Conservation (phyloP, 2,888 invertebrate species). For the Allolobophora icterica region DNA sequence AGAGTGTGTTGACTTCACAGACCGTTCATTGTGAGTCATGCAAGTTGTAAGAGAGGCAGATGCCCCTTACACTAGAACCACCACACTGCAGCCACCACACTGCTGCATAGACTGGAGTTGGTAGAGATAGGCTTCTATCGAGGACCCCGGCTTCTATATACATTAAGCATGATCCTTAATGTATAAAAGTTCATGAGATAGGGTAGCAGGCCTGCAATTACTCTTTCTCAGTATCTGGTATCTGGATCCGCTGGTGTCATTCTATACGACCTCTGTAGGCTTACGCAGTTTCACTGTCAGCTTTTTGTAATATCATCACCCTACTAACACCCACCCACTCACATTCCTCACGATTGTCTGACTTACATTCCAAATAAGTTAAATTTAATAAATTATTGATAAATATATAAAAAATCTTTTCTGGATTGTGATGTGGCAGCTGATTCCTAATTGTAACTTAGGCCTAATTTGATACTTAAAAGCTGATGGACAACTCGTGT, state of each 20-base stretch:
- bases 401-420: no score
- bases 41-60: background rate
- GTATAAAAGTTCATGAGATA: no score
- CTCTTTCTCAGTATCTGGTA: background rate
- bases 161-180: no score
- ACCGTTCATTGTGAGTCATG: background rate
- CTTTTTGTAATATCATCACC: no score
- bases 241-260: background rate
- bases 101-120: background rate
- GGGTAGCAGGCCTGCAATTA: background rate
- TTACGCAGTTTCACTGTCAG: background rate
- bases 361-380: background rate
- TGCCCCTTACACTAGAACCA: background rate
- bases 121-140: background rate
- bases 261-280: background rate
- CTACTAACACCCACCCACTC: background rate
- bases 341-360: background rate
- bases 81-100: background rate
- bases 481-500: no score
- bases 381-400: no score
- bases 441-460: no score
- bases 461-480: no score
- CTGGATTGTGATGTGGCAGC: no score
- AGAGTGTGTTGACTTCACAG: background rate
- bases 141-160: no score